These are phyloP conservation scores for Hirudo medicinalis DNA, from an alignment of 1,140 invertebrate species.

Conservation along the genomic window DNA sequence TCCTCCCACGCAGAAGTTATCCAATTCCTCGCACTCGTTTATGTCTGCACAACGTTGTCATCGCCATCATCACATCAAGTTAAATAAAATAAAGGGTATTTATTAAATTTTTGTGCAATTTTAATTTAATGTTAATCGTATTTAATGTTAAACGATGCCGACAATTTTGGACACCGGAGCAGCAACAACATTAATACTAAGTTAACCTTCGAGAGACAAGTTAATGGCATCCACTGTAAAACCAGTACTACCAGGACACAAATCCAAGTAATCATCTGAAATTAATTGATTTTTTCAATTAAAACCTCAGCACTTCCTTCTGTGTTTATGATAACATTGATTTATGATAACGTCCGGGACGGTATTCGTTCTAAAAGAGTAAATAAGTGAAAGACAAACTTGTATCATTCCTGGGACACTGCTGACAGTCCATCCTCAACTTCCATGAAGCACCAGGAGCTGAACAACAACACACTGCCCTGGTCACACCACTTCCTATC, in stretches of 20 bases:
- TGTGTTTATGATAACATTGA: no score
- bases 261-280: constrained; percentile 55
- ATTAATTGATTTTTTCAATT: constrained; percentile 2
- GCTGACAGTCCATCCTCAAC: constrained; percentile 50
- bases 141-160: neutral
- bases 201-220: constrained; percentile 45
- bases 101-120: neutral
- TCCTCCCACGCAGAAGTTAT: constrained; percentile 62
- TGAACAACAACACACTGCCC: constrained; percentile 72
- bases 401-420: constrained; percentile 52
- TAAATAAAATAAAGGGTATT: neutral
- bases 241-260: constrained; percentile 70
- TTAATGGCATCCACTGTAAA: constrained; percentile 68
- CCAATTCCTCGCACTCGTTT: constrained; percentile 65
- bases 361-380: no score
- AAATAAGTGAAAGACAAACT: constrained; percentile 25
- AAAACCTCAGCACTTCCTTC: no score
- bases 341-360: no score
- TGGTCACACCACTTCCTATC: constrained; percentile 53
- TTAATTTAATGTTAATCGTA: neutral
- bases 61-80: neutral
- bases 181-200: no score
- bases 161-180: no score
- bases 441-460: constrained; percentile 71
- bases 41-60: constrained; percentile 33